Evolutionary conservation across 92 coral and sea anemone genomes (phyloP), one percentile per base, ranked within the genome.

Genomic region (Micromussa lordhowensis): DNA sequence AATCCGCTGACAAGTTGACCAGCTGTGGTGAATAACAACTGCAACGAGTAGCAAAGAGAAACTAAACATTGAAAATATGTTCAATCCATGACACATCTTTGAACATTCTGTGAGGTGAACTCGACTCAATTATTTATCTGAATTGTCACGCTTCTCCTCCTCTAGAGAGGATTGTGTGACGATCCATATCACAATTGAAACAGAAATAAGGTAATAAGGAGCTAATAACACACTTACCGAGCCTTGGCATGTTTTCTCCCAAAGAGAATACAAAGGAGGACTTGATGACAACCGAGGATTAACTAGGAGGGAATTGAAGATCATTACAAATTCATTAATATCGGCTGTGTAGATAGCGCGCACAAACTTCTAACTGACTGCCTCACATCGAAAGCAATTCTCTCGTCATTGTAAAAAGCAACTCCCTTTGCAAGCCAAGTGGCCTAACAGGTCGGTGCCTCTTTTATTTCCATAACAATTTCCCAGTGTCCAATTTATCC

Each of bases 11-110:
- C 77, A 40, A 96, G 91, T 75, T 92, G 92, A 35, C 91, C 89
- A 64, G 91, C 94, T 17, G 94, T 82, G 58, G 94, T 92, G 58
- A 86, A 95, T 89, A 96, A 80, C 12, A 95, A 94, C 99, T 96
- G 78, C 59, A 88, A 30, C 5, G 32, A 28, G 83, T 38, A 38
- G 49, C 2, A 30, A 48, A 77, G 68, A 78, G 35, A 5, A 35
- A 21, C 32, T 22, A 53, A 0, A 78, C 71, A 26, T 9, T 44
- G 51, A 12, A 26, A 12, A 66, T 26, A 66, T 71, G 8, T 3
- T 70, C 0, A 59, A 21, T 44, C 51, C 48, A 36, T 71, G 18
- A 34, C 76, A 14, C 8, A 22, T 63, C 69, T 21, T 7, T 63
- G 29, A 24, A 63, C n/a, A 26, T 63, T 63, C 30, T 63, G 30